These are phyloP conservation scores for Mus spretus DNA, from an alignment of 2,797 vertebrate species.

Conservation along the genomic window DNA sequence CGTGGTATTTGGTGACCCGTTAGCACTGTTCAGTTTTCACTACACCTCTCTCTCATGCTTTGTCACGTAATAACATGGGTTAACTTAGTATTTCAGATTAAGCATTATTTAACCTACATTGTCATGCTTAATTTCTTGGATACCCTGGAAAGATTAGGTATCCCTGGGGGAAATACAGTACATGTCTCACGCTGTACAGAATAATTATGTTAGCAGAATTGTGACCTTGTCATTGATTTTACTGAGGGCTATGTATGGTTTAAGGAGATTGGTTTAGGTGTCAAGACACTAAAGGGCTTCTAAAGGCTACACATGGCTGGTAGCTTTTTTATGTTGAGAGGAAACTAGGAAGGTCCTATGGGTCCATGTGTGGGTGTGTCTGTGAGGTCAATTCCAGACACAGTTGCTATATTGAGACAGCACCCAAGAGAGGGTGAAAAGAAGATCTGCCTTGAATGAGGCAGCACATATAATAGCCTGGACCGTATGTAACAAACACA, in stretches of 20 bases:
- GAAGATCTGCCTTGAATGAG: background rate
- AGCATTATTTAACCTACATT: background rate
- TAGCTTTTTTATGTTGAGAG: background rate
- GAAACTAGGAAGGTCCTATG: no score
- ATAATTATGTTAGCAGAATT: background rate
- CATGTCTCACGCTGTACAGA: background rate
- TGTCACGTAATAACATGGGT: background rate
- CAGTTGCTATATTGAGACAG: background rate
- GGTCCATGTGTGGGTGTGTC: background rate
- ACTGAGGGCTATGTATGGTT: background rate
- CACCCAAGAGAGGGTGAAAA: background rate
- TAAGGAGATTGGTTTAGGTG: background rate
- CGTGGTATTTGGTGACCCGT: background rate
- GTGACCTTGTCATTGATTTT: background rate
- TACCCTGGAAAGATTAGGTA: background rate
- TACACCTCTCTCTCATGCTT: background rate
- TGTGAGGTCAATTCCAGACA: background rate
- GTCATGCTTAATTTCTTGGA: background rate
- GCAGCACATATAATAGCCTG: background rate
- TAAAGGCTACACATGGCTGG: background rate
- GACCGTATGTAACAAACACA: no score
- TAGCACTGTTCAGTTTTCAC: background rate
- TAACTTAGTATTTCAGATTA: background rate
- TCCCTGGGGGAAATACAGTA: background rate
- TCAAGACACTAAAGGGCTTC: background rate